These are phyloP conservation scores for Corythornis cristatus DNA, from an alignment of 2,113 vertebrate species.

Conservation along the genomic window DNA sequence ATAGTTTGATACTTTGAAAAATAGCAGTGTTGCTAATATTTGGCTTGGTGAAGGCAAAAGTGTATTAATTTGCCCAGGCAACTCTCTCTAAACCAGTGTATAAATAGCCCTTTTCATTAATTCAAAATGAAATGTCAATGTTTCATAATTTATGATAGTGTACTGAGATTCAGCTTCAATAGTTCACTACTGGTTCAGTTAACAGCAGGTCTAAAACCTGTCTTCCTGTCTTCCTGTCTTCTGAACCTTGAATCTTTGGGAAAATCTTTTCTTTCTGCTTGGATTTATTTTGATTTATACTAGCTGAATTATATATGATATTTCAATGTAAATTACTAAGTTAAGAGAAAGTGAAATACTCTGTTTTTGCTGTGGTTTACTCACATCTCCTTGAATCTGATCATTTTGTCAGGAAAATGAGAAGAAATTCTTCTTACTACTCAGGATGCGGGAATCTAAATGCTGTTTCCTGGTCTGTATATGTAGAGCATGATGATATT, in stretches of 20 bases:
- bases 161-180: conserved; percentile 54
- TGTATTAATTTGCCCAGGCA: conserved; percentile 41
- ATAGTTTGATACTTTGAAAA: conserved; percentile 63
- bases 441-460: neutral
- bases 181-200: conserved; percentile 34
- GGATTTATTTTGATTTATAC: conserved; percentile 16
- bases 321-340: conserved; percentile 5
- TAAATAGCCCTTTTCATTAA: conserved; percentile 61
- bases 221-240: neutral
- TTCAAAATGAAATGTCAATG: conserved; percentile 62
- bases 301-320: conserved; percentile 35
- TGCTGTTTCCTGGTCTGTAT: neutral
- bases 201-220: conserved; percentile 50
- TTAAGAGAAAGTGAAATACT: conserved; percentile 7
- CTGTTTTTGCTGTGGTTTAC: neutral
- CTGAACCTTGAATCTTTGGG: neutral
- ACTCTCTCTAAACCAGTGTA: conserved; percentile 7
- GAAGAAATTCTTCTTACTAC: neutral
- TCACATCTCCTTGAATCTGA: neutral
- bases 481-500: neutral
- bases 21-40: conserved; percentile 44
- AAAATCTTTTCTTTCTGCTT: conserved; percentile 15
- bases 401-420: neutral
- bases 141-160: conserved; percentile 69
- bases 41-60: conserved; percentile 18